Evolutionary conservation across 2,797 vertebrate genomes (phyloP).

Genomic region (Amblyraja radiata): DNA sequence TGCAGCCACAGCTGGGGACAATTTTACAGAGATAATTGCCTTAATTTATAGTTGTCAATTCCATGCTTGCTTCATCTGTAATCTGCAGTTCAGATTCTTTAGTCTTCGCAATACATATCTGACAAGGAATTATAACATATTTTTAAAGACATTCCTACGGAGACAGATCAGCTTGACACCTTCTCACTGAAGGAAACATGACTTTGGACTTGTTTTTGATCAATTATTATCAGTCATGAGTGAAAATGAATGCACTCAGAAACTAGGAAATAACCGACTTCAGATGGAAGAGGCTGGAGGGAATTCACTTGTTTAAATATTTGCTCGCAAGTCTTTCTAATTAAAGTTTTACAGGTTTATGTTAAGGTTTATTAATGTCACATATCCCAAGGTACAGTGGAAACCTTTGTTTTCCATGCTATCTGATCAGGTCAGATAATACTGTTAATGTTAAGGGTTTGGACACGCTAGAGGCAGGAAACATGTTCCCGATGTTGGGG

Average conservation of each 20-base stretch:
- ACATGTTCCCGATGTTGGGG: too few relatives aligned
- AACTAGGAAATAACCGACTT: neutral
- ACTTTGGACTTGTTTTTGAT: neutral
- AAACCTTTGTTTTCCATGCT: too few relatives aligned
- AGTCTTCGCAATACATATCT: constrained; percentile 6
- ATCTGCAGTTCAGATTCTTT: constrained; percentile 16
- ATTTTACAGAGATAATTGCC: constrained; percentile 37
- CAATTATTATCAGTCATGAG: neutral
- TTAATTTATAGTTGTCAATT: constrained; percentile 38
- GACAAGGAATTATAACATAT: constrained; percentile 33
- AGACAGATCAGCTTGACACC: constrained; percentile 7
- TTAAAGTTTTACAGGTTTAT: too few relatives aligned
- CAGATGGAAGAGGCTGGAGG: neutral
- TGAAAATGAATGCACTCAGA: neutral
- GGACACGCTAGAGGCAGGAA: too few relatives aligned
- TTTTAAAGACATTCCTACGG: neutral
- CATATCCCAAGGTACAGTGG: too few relatives aligned
- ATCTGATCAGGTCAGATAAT: too few relatives aligned
- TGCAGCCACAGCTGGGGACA: constrained; percentile 32
- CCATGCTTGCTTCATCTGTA: constrained; percentile 18
- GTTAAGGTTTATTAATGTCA: too few relatives aligned
- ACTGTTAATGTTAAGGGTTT: too few relatives aligned
- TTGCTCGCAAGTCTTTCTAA: neutral
- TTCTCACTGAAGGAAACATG: neutral
- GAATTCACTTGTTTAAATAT: neutral